Conservation (phyloP, 2,888 invertebrate genomes). For the Trissolcus brochymenae region DNA sequence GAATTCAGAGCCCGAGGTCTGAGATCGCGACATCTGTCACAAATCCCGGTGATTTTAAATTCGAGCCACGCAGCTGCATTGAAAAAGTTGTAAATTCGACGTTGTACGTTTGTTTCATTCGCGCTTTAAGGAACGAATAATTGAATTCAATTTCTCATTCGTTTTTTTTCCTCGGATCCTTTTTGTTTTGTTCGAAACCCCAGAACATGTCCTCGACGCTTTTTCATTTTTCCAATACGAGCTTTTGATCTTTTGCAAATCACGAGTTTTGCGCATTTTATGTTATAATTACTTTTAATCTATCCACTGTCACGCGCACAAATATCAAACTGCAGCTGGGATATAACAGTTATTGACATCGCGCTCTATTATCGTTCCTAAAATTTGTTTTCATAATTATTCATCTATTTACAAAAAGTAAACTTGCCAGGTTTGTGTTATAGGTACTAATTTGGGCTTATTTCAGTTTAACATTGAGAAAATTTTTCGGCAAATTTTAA, state of each 20-base stretch:
- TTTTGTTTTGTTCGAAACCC: slow-evolving; percentile 5
- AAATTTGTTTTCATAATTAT: background rate
- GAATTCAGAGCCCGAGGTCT: slow-evolving; percentile 71
- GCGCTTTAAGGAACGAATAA: slow-evolving; percentile 45
- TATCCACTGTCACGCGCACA: slow-evolving; percentile 23
- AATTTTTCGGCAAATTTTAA: too few species aligned
- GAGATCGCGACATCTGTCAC: slow-evolving; percentile 74
- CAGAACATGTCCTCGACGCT: slow-evolving; percentile 10
- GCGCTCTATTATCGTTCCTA: background rate
- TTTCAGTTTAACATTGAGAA: too few species aligned
- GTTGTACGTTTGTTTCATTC: slow-evolving; percentile 39
- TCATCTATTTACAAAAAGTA: too few species aligned
- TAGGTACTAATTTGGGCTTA: too few species aligned
- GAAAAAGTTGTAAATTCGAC: slow-evolving; percentile 56
- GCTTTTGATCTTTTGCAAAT: slow-evolving; percentile 40
- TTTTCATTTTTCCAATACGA: slow-evolving; percentile 25
- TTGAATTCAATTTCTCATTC: slow-evolving; percentile 26
- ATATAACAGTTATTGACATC: background rate
- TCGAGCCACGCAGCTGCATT: slow-evolving; percentile 40
- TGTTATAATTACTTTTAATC: slow-evolving; percentile 27
- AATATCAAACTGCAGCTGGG: background rate
- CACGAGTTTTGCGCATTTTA: slow-evolving; percentile 12
- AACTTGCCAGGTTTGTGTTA: too few species aligned
- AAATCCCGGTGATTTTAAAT: slow-evolving; percentile 69
- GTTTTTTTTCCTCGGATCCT: background rate